Percentiles rank a stretch among this genome's conserved stretches.
These are phyloP conservation scores for Menidia menidia DNA, from an alignment of 2,797 vertebrate genomes.

Conservation along the genomic window DNA sequence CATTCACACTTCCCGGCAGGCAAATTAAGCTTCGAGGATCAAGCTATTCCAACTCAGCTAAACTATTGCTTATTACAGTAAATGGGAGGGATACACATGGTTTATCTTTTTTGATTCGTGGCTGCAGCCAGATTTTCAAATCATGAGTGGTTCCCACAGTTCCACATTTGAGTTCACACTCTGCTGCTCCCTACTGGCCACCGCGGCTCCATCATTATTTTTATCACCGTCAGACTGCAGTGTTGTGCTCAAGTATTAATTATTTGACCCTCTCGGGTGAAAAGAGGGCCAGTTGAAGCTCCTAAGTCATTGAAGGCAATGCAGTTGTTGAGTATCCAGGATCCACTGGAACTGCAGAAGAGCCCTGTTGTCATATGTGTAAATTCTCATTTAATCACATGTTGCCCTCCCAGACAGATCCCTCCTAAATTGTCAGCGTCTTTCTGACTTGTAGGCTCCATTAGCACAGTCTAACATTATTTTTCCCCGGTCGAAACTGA, in stretches of 20 bases:
- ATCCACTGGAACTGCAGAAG: slow-evolving; percentile 11
- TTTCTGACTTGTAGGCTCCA: slow-evolving; percentile 3
- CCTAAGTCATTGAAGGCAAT: slow-evolving; percentile 10
- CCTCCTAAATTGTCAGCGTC: neutral
- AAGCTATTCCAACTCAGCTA: slow-evolving; percentile 49
- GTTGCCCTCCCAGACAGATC: neutral
- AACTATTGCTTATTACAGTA: slow-evolving; percentile 15
- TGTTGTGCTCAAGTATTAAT: slow-evolving; percentile 39
- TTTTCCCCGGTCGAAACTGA: neutral
- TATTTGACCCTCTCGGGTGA: slow-evolving; percentile 32
- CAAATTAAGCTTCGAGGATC: slow-evolving; percentile 51
- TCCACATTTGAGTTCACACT: slow-evolving; percentile 42
- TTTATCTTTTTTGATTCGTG: slow-evolving; percentile 21
- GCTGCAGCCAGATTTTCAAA: slow-evolving; percentile 24
- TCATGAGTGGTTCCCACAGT: slow-evolving; percentile 14
- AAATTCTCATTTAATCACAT: neutral
- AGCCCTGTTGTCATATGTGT: neutral
- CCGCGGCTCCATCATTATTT: slow-evolving; percentile 34
- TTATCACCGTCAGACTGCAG: slow-evolving; percentile 25
- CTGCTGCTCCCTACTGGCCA: slow-evolving; percentile 79
- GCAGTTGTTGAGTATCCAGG: slow-evolving; percentile 33
- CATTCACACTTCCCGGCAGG: slow-evolving; percentile 40
- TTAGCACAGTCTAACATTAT: slow-evolving; percentile 3
- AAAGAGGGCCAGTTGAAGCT: slow-evolving; percentile 21
- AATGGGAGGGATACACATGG: slow-evolving; percentile 31